Evolutionary conservation across 2,797 vertebrate species (phyloP), one percentile per base, ranked within the genome.

Genomic region (Gymnothorax reevesii): DNA sequence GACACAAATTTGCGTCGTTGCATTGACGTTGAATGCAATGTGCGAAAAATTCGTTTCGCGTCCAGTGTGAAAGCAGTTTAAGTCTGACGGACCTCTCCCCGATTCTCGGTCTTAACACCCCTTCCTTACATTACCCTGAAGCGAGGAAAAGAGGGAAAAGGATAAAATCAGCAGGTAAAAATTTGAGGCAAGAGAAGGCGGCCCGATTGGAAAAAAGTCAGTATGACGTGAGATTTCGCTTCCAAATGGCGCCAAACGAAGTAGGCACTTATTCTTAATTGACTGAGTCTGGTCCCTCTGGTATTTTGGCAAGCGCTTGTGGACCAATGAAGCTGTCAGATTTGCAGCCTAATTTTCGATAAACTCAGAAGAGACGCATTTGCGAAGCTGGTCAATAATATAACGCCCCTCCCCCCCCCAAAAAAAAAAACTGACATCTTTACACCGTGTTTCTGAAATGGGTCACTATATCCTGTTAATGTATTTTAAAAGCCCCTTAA

Each of bases 381-480:
- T 73, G 9, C 10, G 66, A n/a, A 8, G 71, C 27, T 13, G 3
- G 10, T 73, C 27, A 2, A 13, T 77, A 52, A 77, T 54, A 7
- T 77, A 52, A 77, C 42, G 73, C n/a, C 57, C 13, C 25, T 86
- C 86, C n/a, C 57, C 13, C 25, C 83, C 86, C 79, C 85, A 86
- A 55, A 79, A 79, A 17, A 57, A 55, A 79, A 79, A 17, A 57
- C 42, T 59, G 57, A 84, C 55, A 87, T 15, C 59, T 52, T 71
- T 69, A 83, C 83, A 17, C 20, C 17, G 55, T n/a, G 33, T 79
- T 1, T 77, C 25, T 84, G 57, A 92, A 89, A 64, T 92, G 87
- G 90, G 90, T 90, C 90, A 87, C 89, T 89, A 57, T 79, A 83
- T 77, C 59, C 54, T 87, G 82, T 89, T 89, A 90, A 71, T 86